phyloP scores from a whole-genome alignment of 2,888 invertebrate genomes.

The Perizoma affinitatum region DNA sequence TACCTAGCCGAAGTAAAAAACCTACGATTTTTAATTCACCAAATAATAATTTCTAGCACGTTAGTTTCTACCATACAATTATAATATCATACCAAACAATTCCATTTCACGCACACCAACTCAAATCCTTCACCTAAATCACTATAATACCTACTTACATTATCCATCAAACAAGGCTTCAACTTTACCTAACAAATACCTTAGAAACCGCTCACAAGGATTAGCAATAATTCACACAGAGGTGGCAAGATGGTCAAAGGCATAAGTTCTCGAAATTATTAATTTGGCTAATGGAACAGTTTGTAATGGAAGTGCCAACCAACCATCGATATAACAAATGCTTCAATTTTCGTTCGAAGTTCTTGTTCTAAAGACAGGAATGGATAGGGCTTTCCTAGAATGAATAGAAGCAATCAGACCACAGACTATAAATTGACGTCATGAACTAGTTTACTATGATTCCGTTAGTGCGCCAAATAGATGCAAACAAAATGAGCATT shows the following conservation, averaged over 20 bases:
- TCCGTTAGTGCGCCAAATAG: too few relatives aligned
- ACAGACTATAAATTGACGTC: too few relatives aligned
- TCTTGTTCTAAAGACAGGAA: neutral
- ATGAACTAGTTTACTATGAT: too few relatives aligned
- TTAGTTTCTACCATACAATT: too few relatives aligned
- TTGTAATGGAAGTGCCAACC: conserved; percentile 9
- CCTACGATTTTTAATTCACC: too few relatives aligned
- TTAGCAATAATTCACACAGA: conserved; percentile 63
- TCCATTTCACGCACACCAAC: neutral
- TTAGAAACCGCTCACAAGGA: conserved; percentile 67
- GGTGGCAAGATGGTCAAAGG: conserved; percentile 65
- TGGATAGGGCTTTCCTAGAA: neutral
- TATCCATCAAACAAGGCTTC: conserved; percentile 34
- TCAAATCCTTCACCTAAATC: conserved; percentile 39
- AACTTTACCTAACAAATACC: conserved; percentile 43
- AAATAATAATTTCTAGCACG: too few relatives aligned
- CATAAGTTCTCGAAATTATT: conserved; percentile 78
- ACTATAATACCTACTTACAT: conserved; percentile 27
- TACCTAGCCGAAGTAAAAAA: too few relatives aligned
- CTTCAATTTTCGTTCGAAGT: conserved; percentile 3
- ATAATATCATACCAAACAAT: too few relatives aligned
- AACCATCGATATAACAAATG: conserved; percentile 6
- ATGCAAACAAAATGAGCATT: too few relatives aligned
- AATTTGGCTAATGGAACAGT: conserved; percentile 78
- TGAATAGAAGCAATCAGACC: too few relatives aligned